A percentile compares a stretch with the other conserved stretches of the same genome.
Conservation (phyloP, 2,113 vertebrate species). For the Ciconia stormi region DNA sequence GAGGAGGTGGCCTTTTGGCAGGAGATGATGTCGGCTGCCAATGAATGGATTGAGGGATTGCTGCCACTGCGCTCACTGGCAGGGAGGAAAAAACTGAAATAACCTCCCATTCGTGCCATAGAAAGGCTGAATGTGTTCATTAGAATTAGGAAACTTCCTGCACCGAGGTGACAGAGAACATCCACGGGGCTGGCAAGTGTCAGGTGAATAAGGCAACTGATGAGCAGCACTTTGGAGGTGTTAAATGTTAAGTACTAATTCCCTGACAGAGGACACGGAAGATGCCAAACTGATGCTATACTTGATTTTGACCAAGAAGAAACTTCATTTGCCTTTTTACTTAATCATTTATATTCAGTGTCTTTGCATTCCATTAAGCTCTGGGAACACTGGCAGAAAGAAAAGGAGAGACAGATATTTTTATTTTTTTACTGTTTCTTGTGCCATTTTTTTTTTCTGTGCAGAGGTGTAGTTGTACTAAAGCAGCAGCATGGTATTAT, state of each 20-base stretch:
- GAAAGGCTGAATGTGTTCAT: neutral
- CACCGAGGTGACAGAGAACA: neutral
- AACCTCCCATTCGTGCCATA: neutral
- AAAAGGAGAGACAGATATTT: neutral
- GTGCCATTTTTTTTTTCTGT: neutral
- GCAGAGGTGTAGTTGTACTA: neutral
- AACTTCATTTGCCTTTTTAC: neutral
- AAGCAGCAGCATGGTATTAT: neutral
- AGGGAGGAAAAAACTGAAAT: slow-evolving; percentile 61
- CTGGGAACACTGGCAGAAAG: neutral
- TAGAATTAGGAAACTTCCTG: neutral
- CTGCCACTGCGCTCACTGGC: slow-evolving; percentile 66
- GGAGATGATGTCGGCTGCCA: slow-evolving; percentile 71
- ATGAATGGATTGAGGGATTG: slow-evolving; percentile 73
- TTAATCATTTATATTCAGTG: neutral
- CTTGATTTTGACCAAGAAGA: neutral
- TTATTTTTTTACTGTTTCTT: neutral
- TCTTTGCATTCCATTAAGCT: neutral
- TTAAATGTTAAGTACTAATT: neutral
- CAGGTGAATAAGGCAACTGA: neutral
- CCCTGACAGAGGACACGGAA: neutral
- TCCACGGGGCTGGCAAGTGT: neutral
- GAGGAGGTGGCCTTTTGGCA: slow-evolving; percentile 76
- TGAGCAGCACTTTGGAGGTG: neutral
- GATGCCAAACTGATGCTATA: neutral